Conservation (phyloP, 2,797 vertebrate genomes). For the Gymnopithys bicolor region DNA sequence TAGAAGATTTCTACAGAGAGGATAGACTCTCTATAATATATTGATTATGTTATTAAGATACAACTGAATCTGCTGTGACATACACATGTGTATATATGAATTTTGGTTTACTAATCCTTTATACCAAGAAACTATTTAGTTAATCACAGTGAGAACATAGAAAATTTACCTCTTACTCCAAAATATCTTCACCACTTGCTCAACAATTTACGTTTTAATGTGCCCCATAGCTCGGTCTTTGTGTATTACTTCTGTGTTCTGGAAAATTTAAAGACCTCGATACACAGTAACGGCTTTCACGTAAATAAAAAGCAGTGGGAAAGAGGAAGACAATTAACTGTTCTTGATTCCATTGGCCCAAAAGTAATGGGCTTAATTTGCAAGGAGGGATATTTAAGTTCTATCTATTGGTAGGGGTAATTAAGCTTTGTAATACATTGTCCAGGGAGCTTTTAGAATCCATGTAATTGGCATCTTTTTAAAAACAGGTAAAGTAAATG, state of each 20-base stretch:
- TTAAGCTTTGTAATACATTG: background rate
- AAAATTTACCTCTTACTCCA: background rate
- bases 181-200: background rate
- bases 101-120: background rate
- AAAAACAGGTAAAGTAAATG: background rate
- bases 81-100: background rate
- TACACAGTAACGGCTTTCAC: background rate
- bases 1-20: background rate
- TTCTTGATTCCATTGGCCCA: background rate
- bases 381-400: background rate
- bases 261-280: slow-evolving; percentile 1
- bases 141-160: background rate
- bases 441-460: background rate
- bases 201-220: background rate
- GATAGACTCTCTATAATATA: background rate
- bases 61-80: background rate
- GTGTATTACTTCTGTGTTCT: background rate
- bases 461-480: background rate
- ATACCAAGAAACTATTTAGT: background rate
- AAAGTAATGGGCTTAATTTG: slow-evolving; percentile 9
- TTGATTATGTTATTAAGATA: background rate
- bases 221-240: background rate
- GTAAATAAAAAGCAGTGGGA: background rate
- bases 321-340: background rate
- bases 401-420: background rate